Base-by-base conservation (phyloP, 2,797 vertebrate species). In the Anguilla obscura region DNA sequence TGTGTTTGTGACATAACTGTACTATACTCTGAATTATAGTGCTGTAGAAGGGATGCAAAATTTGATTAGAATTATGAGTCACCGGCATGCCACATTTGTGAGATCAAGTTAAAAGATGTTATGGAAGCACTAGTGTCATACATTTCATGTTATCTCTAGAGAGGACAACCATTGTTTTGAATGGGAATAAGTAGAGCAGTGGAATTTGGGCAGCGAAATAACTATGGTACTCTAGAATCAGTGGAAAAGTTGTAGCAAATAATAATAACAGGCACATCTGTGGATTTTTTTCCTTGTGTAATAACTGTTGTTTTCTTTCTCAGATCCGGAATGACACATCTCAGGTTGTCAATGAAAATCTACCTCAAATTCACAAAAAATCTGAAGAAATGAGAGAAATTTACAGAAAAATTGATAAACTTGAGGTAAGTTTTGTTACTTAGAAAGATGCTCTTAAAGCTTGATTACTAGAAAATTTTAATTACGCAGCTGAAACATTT, bases 241-340 rank as follows among this genome's bases (percentile, higher is more conserved):
- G 24, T 69, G 63, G 63, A 69, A 69, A 8, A 9, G n/a, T 6
- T 69, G 63, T 27, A 24, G 6, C 24, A 69, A 69, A 82, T 52
- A 85, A 87, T 66, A 87, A 5, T 56, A 16, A 27, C 6, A 24
- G 56, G 66, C 6, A 79, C 58, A 54, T 30, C 3, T 50, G 18
- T 24, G 24, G 24, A 33, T 76, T 30, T 58, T 63, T 60, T 86
- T 45, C 12, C 86, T 36, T 74, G 48, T 83, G 21, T 33, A 6
- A 10, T 66, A 69, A 66, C 66, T 60, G 5, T 9, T 90, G 50
- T 80, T 63, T 90, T 89, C 27, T 3, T 87, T 69, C 88, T 85
- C 90, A 98, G 97, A 97, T 98, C 87, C 95, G 97, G 89, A 97
- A 94, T 30, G 98, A 98, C 91, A 98, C 97, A 0, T 97, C 97